Conservation (phyloP, 2,888 invertebrate genomes). For the Drosophila mercatorum region DNA sequence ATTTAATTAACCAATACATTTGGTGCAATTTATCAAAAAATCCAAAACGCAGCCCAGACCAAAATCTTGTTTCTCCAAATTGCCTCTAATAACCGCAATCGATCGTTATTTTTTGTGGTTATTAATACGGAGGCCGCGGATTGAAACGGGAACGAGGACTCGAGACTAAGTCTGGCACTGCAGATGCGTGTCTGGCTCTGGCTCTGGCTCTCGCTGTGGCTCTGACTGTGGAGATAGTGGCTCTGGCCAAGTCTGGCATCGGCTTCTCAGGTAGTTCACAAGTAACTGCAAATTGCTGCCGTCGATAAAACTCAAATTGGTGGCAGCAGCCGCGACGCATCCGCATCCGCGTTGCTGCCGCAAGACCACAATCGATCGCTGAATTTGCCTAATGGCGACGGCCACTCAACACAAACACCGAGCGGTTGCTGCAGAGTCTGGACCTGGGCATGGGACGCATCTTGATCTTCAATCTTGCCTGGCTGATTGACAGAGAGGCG, state of each 20-base stretch:
- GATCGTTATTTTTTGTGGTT: slow-evolving; percentile 82
- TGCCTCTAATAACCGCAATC: slow-evolving; percentile 82
- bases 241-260: slow-evolving; percentile 55
- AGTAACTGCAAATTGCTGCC: slow-evolving; percentile 83
- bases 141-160: slow-evolving; percentile 20
- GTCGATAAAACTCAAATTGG: slow-evolving; percentile 79
- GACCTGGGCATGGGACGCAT: slow-evolving; percentile 35
- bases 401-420: slow-evolving; percentile 80
- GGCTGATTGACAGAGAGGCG: slow-evolving; percentile 68
- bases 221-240: slow-evolving; percentile 8
- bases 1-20: slow-evolving; percentile 81
- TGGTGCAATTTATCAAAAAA: slow-evolving; percentile 75
- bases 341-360: slow-evolving; percentile 65
- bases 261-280: slow-evolving; percentile 84
- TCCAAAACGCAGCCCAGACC: slow-evolving; percentile 31
- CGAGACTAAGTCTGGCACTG: slow-evolving; percentile 30
- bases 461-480: slow-evolving; percentile 59
- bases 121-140: slow-evolving; percentile 64
- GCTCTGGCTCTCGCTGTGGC: slow-evolving; percentile 37
- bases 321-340: slow-evolving; percentile 52
- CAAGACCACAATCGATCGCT: slow-evolving; percentile 71
- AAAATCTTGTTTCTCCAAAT: slow-evolving; percentile 76
- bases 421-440: slow-evolving; percentile 35
- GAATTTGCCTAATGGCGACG: slow-evolving; percentile 82
- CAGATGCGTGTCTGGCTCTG: slow-evolving; percentile 35